Percentiles rank a stretch among this genome's conserved stretches.
phyloP scores from a whole-genome alignment of 2,888 invertebrate genomes.

The Megamerina dolium region DNA sequence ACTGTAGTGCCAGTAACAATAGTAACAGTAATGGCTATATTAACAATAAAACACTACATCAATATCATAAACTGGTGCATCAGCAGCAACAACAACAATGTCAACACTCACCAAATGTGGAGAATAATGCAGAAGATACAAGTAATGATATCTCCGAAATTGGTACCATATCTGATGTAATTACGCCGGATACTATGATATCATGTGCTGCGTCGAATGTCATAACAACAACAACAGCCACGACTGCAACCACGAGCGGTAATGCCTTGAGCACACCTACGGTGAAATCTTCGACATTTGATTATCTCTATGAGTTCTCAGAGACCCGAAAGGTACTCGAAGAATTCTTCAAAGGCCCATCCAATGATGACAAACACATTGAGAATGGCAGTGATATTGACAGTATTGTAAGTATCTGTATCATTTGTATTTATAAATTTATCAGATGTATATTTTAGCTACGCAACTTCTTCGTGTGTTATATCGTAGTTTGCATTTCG shows the following conservation, averaged over 20 bases:
- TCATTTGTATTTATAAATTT: too few species aligned
- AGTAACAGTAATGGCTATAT: conserved; percentile 13
- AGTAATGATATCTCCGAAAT: conserved; percentile 50
- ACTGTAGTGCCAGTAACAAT: conserved; percentile 20
- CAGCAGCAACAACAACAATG: conserved; percentile 22
- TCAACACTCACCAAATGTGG: conserved; percentile 24
- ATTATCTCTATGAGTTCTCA: conserved; percentile 87
- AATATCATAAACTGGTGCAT: too few species aligned
- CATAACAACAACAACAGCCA: conserved; percentile 20
- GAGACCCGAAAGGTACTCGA: conserved; percentile 87
- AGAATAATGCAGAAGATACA: conserved; percentile 48
- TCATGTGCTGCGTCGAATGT: conserved; percentile 1
- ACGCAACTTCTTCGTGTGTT: not conserved
- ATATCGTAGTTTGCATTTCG: not conserved
- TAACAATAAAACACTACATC: conserved; percentile 11
- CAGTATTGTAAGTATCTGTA: conserved; percentile 44
- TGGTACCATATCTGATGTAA: conserved; percentile 48
- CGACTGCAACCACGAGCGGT: conserved; percentile 5
- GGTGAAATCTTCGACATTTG: conserved; percentile 66
- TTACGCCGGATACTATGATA: conserved; percentile 38
- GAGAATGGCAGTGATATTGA: conserved; percentile 50
- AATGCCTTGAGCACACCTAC: conserved; percentile 34
- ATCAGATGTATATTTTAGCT: too few species aligned
- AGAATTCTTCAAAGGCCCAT: conserved; percentile 83
- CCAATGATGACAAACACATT: conserved; percentile 55